These are phyloP conservation scores for Baronia brevicornis DNA, from an alignment of 2,888 invertebrate genomes.

Conservation along the genomic window DNA sequence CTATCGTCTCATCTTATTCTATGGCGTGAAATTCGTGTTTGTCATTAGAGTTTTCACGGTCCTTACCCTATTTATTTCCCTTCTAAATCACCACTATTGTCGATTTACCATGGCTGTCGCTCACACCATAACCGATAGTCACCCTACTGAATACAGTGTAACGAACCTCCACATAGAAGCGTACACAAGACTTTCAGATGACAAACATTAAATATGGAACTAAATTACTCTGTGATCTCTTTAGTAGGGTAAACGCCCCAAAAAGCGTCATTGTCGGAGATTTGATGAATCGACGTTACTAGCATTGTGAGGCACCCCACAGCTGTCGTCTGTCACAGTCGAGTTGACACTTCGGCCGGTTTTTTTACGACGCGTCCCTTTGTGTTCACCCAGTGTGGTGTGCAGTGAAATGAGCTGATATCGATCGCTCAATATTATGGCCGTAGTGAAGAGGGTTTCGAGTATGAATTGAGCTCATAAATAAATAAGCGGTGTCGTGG, in stretches of 20 bases:
- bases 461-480: constrained; percentile 64
- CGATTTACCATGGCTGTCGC: constrained; percentile 60
- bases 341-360: constrained; percentile 64
- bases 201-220: constrained; percentile 15
- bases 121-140: constrained; percentile 35
- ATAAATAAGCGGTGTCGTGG: constrained; percentile 70
- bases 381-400: constrained; percentile 54
- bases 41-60: constrained; percentile 64
- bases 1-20: constrained; percentile 45
- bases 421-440: constrained; percentile 68
- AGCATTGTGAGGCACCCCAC: constrained; percentile 57
- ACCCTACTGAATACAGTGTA: constrained; percentile 31
- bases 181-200: constrained; percentile 22
- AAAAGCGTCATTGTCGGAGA: constrained; percentile 48
- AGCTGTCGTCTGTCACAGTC: constrained; percentile 67
- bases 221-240: constrained; percentile 34
- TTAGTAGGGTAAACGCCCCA: constrained; percentile 49
- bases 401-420: constrained; percentile 63
- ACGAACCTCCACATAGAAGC: constrained; percentile 15
- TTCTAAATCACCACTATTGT: constrained; percentile 67
- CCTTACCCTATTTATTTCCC: constrained; percentile 64
- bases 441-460: constrained; percentile 48
- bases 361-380: constrained; percentile 61
- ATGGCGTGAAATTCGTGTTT: constrained; percentile 68
- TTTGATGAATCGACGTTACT: constrained; percentile 63